These are phyloP conservation scores for Hydrolagus affinis DNA, from an alignment of 2,113 vertebrate species.

Conservation along the genomic window DNA sequence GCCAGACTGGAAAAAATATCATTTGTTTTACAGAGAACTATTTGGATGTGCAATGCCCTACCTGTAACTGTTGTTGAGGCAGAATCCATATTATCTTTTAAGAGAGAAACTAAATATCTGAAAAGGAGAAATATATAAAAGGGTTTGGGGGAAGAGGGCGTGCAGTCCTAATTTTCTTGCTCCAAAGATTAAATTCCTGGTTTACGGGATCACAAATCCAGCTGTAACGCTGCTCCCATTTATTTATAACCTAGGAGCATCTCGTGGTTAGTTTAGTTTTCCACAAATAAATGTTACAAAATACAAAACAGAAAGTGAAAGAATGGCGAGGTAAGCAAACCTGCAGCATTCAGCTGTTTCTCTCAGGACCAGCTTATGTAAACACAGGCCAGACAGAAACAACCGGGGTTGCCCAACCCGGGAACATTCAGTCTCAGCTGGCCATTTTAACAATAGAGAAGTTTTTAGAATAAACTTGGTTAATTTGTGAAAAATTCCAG, in stretches of 20 bases:
- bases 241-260: not conserved
- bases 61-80: not conserved
- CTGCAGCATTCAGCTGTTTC: not conserved
- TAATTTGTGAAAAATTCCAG: not conserved
- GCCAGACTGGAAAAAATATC: too few relatives aligned
- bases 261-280: not conserved
- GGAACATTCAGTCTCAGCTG: not conserved
- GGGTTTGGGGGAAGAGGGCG: not conserved
- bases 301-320: not conserved
- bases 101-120: not conserved
- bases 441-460: not conserved
- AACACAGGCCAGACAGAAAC: not conserved
- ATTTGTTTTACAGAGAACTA: too few relatives aligned
- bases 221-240: not conserved
- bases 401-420: not conserved
- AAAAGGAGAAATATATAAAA: not conserved
- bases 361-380: too few relatives aligned
- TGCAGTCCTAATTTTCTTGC: not conserved
- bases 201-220: not conserved
- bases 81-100: not conserved
- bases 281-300: not conserved
- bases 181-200: not conserved
- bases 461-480: not conserved
- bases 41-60: too few relatives aligned
- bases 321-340: slow-evolving; percentile 1